phyloP scores from a whole-genome alignment of 2,888 invertebrate species.

The Chrysodeixis includens region DNA sequence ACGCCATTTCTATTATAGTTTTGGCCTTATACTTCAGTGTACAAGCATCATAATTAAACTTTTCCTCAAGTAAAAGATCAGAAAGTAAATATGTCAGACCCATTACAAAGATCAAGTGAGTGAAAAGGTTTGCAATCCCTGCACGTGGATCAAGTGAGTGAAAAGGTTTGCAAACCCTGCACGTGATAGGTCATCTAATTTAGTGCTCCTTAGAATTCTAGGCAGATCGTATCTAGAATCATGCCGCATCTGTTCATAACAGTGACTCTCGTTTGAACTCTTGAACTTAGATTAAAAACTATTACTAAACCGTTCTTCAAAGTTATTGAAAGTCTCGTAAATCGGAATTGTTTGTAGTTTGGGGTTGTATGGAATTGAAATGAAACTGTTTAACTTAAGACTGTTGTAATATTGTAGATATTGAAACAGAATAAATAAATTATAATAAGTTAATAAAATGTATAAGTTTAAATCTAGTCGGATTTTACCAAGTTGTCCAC shows the following conservation, averaged over 20 bases:
- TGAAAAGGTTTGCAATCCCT: slow-evolving; percentile 39
- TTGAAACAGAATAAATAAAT: too few species aligned
- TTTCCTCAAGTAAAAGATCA: slow-evolving; percentile 15
- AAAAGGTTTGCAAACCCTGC: slow-evolving; percentile 40
- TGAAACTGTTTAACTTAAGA: too few species aligned
- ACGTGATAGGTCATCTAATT: slow-evolving; percentile 54
- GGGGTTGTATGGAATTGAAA: too few species aligned
- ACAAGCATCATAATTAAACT: slow-evolving; percentile 17
- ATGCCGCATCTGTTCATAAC: slow-evolving; percentile 24
- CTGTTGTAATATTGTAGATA: too few species aligned
- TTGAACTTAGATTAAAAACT: slow-evolving; percentile 10
- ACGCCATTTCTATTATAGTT: too few species aligned
- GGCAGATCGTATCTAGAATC: slow-evolving; percentile 35
- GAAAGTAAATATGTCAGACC: slow-evolving; percentile 25
- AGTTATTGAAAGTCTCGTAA: neutral
- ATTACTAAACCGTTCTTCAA: neutral
- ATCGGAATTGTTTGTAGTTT: too few species aligned
- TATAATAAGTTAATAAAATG: too few species aligned
- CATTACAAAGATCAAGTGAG: slow-evolving; percentile 47
- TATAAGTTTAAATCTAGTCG: too few species aligned
- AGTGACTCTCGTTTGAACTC: slow-evolving; percentile 26
- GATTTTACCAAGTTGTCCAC: too few species aligned
- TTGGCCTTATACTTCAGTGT: too few species aligned
- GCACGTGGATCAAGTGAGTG: slow-evolving; percentile 40
- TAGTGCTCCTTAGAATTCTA: slow-evolving; percentile 39